Evolutionary conservation across 2,113 vertebrate genomes (phyloP).

Genomic region (Platichthys flesus): DNA sequence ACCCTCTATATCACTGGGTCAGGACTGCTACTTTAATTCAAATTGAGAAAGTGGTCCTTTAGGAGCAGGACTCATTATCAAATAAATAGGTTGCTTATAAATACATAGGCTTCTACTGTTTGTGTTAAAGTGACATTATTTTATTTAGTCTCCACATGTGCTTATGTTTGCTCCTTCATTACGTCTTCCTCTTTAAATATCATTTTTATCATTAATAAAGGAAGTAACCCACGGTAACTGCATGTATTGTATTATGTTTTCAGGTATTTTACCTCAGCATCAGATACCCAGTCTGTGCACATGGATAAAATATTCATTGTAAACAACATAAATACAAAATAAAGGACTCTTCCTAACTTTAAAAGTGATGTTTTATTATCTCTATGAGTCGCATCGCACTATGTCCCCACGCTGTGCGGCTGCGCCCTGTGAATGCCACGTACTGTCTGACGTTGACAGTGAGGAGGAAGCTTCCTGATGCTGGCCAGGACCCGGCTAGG

Average conservation of each 20-base stretch:
- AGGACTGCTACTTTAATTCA: neutral
- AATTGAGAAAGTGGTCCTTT: neutral
- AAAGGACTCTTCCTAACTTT: neutral
- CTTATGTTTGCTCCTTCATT: slow-evolving; percentile 6
- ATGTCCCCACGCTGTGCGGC: slow-evolving; percentile 46
- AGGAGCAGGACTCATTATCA: neutral
- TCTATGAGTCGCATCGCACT: slow-evolving; percentile 13
- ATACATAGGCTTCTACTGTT: too few species aligned
- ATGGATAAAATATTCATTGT: slow-evolving; percentile 4
- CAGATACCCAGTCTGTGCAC: neutral
- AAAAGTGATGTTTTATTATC: neutral
- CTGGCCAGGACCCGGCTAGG: slow-evolving; percentile 61
- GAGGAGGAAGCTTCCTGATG: slow-evolving; percentile 77
- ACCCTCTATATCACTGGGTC: neutral
- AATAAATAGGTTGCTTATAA: neutral
- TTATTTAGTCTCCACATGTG: neutral
- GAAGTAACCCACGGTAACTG: neutral
- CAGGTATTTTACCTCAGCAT: neutral
- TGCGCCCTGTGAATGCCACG: slow-evolving; percentile 80
- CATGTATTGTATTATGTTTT: slow-evolving; percentile 19
- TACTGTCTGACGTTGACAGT: slow-evolving; percentile 76
- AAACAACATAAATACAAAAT: slow-evolving; percentile 8
- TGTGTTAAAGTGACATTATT: neutral
- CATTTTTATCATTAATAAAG: neutral
- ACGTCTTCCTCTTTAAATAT: slow-evolving; percentile 15